phyloP scores from a whole-genome alignment of 2,113 vertebrate species.

The Cervus canadensis region DNA sequence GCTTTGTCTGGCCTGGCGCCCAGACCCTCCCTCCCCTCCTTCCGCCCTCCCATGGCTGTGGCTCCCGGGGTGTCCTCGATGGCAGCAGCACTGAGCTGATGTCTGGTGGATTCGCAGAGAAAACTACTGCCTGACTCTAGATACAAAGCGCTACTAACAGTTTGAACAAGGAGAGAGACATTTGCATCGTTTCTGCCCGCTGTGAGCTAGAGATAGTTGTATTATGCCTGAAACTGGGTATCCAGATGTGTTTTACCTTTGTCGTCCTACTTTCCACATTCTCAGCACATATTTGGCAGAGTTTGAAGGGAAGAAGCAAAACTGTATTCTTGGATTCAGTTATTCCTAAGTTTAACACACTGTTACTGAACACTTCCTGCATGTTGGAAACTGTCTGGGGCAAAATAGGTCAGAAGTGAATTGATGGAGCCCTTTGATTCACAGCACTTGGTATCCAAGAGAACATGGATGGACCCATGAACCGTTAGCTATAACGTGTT shows the following conservation, averaged over 20 bases:
- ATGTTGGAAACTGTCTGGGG: background rate
- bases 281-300: background rate
- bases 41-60: accelerated
- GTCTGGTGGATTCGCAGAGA: accelerated
- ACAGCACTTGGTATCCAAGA: background rate
- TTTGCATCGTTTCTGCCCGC: background rate
- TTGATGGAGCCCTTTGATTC: background rate
- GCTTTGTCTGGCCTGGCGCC: background rate
- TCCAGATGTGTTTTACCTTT: background rate
- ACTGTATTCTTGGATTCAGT: background rate
- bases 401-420: background rate
- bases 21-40: background rate
- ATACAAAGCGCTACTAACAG: accelerated
- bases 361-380: background rate
- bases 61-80: background rate
- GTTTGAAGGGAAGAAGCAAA: too few species aligned
- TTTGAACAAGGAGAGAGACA: background rate
- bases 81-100: accelerated
- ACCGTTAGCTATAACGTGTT: accelerated
- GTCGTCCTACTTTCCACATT: background rate
- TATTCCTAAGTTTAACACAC: background rate
- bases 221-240: accelerated
- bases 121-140: background rate
- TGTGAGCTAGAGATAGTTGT: background rate
- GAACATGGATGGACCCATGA: background rate